These are phyloP conservation scores for Diprion similis DNA, from an alignment of 1,140 invertebrate species.

Conservation along the genomic window DNA sequence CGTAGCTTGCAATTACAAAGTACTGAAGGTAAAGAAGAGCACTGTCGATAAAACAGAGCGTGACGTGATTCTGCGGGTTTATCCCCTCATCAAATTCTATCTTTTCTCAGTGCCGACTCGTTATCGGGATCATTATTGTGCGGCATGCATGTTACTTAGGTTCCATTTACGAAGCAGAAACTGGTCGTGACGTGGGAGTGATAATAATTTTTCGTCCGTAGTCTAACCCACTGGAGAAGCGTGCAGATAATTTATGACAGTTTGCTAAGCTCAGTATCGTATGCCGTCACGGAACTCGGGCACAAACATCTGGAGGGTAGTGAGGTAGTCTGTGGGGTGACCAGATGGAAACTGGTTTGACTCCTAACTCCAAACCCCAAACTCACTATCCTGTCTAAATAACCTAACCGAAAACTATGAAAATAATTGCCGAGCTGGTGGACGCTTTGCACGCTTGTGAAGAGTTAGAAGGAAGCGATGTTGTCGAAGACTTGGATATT, in stretches of 20 bases:
- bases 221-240: constrained; percentile 37
- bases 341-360: neutral
- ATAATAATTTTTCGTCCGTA: too few relatives aligned
- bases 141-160: too few relatives aligned
- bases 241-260: constrained; percentile 42
- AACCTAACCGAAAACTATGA: constrained; percentile 1
- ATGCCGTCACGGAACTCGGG: constrained; percentile 35
- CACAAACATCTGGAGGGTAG: constrained; percentile 28
- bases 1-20: too few relatives aligned
- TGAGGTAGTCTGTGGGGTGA: neutral
- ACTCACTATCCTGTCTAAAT: neutral
- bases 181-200: too few relatives aligned
- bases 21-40: neutral
- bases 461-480: neutral
- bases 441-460: neutral
- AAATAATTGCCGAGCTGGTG: neutral
- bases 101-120: too few relatives aligned
- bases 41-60: neutral
- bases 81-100: too few relatives aligned
- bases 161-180: too few relatives aligned
- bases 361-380: neutral
- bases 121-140: too few relatives aligned
- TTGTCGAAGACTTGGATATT: neutral
- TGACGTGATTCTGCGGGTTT: neutral
- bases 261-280: constrained; percentile 47